A percentile compares a stretch with the other conserved stretches of the same genome.
These are phyloP conservation scores for Gastrophysa polygoni DNA, from an alignment of 2,888 invertebrate genomes.

Conservation along the genomic window DNA sequence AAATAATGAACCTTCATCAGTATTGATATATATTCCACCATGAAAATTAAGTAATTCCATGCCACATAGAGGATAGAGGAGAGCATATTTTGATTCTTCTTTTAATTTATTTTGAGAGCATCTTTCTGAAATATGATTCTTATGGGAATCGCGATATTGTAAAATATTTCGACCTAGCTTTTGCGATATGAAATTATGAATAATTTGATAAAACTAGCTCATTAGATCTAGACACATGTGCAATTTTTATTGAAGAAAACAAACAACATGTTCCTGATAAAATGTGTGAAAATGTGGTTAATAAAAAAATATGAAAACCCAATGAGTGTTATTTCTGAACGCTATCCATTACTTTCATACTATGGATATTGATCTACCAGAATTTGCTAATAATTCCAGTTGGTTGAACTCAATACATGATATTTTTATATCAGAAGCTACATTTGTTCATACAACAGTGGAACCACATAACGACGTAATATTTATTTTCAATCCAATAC, in stretches of 20 bases:
- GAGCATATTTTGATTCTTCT: too few relatives aligned
- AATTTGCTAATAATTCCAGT: too few relatives aligned
- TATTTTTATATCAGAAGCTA: too few relatives aligned
- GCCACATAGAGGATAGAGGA: too few relatives aligned
- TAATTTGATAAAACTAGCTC: conserved; percentile 45
- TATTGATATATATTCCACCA: neutral
- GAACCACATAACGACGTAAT: too few relatives aligned
- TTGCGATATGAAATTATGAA: conserved; percentile 39
- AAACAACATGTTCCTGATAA: conserved; percentile 46
- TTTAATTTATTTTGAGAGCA: conserved; percentile 13
- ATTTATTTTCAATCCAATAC: too few relatives aligned
- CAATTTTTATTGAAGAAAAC: conserved; percentile 46
- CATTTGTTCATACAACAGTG: too few relatives aligned
- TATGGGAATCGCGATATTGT: conserved; percentile 34
- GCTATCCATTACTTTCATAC: neutral
- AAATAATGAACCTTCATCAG: neutral
- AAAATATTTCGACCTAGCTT: conserved; percentile 44
- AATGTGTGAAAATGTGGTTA: conserved; percentile 41
- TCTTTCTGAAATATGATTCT: conserved; percentile 9
- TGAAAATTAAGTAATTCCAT: too few relatives aligned
- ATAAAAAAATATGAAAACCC: conserved; percentile 40
- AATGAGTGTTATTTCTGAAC: neutral
- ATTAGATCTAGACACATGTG: conserved; percentile 42
- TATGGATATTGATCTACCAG: too few relatives aligned
- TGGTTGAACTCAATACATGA: too few relatives aligned